Base-by-base conservation (phyloP, 2,888 invertebrate genomes). In the Nomada ferruginata region DNA sequence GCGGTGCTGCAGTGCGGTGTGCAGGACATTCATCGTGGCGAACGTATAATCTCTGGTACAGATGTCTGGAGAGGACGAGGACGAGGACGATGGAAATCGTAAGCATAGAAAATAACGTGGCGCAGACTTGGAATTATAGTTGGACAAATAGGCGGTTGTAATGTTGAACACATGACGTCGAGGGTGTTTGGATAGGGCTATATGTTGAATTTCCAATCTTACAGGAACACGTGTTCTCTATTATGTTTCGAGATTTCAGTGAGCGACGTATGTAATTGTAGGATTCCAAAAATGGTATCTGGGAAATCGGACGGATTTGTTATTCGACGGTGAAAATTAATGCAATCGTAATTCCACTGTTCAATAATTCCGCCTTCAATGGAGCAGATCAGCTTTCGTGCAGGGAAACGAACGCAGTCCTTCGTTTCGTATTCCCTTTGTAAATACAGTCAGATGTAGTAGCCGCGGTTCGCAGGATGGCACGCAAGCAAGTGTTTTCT, bases 351-450 rank as follows among this genome's bases (percentile, higher is more conserved):
- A 73, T 29, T 60, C n/a, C 0, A n/a, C 20, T 1, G 36, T 44
- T 55, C 0, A n/a, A 63, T 63, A 55, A 72, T 63, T 53, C 15
- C n/a, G n/a, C 15, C n/a, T n/a, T 15, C 42, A 63, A 72, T 26
- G 26, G 18, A 26, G 42, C 13, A 18, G 53, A 63, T 13, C 23
- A 44, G 18, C 26, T 63, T 53, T 55, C 42, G 26, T 18, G 7
- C 15, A 52, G n/a, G 15, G 11, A n/a, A 26, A 52, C 36, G 52
- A 63, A 7, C 9, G 18, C 42, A 53, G 11, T 42, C 11, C 23
- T 57, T 65, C 57, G 18, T 73, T 73, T 11, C 10, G 29, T 36
- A 73, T 73, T 73, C 73, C 4, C 47, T 66, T 66, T 73, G 15
- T 2, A 47, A 10, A n/a, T 18, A 18, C 23, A 2, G 4, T 23